Evolutionary conservation across 2,888 invertebrate species (phyloP).

Genomic region (Ectobius pallidus): DNA sequence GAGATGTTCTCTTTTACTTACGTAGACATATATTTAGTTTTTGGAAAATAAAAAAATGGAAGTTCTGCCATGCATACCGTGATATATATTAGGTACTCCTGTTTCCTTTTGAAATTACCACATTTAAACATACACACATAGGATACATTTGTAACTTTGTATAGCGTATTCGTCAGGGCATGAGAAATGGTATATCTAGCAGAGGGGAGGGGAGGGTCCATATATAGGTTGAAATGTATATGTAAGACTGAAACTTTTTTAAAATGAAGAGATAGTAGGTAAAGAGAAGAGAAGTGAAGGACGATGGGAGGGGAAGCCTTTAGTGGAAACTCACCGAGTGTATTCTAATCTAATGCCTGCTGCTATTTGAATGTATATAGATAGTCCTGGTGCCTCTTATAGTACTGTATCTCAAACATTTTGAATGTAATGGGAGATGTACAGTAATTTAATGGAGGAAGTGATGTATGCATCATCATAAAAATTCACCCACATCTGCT

Average conservation of each 20-base stretch:
- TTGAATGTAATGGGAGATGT: constrained; percentile 23
- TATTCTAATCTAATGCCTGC: constrained; percentile 2
- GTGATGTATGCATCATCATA: constrained; percentile 8
- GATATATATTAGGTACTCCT: constrained; percentile 12
- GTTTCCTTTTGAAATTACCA: constrained; percentile 32
- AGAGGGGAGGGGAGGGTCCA: background rate
- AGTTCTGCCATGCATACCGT: constrained; percentile 7
- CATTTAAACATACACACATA: constrained; percentile 19
- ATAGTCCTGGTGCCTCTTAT: background rate
- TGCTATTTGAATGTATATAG: constrained; percentile 2
- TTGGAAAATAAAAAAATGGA: constrained; percentile 20
- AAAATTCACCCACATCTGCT: background rate
- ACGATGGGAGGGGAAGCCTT: background rate
- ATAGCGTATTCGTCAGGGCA: constrained; percentile 21
- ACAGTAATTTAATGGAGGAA: constrained; percentile 24
- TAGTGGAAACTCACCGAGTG: background rate
- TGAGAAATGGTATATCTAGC: background rate
- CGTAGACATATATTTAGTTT: constrained; percentile 20
- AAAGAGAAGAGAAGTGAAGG: background rate
- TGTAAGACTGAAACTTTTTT: constrained; percentile 18
- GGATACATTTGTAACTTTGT: background rate
- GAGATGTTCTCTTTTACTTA: constrained; percentile 12
- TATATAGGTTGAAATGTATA: background rate
- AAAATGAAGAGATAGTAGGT: constrained; percentile 15
- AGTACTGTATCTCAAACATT: constrained; percentile 6